Evolutionary conservation across 2,797 vertebrate genomes (phyloP), one percentile per base, ranked within the genome.

Genomic region (Clarias laeviceps): DNA sequence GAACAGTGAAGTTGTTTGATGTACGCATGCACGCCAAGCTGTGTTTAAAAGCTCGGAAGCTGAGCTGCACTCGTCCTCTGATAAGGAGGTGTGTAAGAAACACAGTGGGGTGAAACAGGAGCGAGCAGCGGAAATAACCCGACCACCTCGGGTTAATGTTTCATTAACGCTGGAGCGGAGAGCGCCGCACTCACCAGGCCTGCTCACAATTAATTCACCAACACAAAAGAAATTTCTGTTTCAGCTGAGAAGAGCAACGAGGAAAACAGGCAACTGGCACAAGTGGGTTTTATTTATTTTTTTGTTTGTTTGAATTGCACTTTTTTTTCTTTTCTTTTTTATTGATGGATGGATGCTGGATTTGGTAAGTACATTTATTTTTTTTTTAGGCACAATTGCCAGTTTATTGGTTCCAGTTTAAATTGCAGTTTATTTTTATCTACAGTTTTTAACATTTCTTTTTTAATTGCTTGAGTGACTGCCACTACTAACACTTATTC

Each of bases 61-160:
- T 5, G 61, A 45, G 61, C 17, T 11, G 37, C 24, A 20, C 17
- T 20, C 27, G 18, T 40, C 56, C 24, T 45, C 32, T 76, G 70
- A 65, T 56, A 4, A 68, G 18, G 11, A 57, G 45, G 32, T 73
- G 54, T 24, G 40, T 54, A 29, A 74, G 69, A 70, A 62, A 9
- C 61, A 76, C 5, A 85, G 86, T 65, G 81, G 72, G 68, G 68
- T 86, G 80, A 86, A 88, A 88, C 77, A 40, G 87, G 88, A 91
- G 85, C 82, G 88, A 91, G 82, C 88, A 84, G 88, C 93, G 94
- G 94, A 95, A 95, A 94, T 94, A 90, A 91, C 90, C 93, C 83
- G 88, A 87, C 91, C 91, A 86, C 89, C 83, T 89, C 82, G 88
- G 72, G 94, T 96, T 95, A 96, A 96, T 96, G 92, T 94, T 94